Base-by-base conservation (phyloP, 2,797 vertebrate species). In the Eulemur mongoz region DNA sequence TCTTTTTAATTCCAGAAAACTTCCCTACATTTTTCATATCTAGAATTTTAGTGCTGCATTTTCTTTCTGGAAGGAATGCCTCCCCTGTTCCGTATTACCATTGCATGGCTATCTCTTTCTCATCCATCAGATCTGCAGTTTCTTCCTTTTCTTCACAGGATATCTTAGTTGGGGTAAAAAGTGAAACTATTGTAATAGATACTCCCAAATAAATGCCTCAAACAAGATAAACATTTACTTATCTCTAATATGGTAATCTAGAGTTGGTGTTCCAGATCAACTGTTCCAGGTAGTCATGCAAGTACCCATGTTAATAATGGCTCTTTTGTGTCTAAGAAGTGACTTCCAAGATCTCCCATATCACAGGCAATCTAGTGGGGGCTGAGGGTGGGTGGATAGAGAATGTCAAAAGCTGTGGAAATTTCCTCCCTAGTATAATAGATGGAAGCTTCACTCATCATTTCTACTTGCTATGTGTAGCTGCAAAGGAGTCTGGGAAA, bases 381-480 rank as follows among this genome's bases (percentile, higher is more conserved):
- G 4, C 1, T 27, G 10, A 48, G 4, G 10, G 1, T 18, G 8
- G 32, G 40, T 40, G 1, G 6, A 11, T 27, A 12, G 27, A 30
- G 13, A 76, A 12, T 8, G 32, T 72, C 35, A 76, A 22, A 48
- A 1, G 23, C 32, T 61, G 7, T 30, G 18, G 45, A 23, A 4
- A 70, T 79, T 48, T 27, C 59, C 7, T 90, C 40, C 78, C n/a
- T 52, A n/a, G 32, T 22, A 14, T n/a, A 54, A 70, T 18, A 69
- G 3, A 0, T 52, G 35, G 8, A 48, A 38, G 12, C 12, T 87
- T 22, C 5, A 69, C 11, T 82, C 48, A 1, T 86, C 38, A 20
- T 84, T 91, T 76, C 32, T 70, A 14, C 27, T n/a, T 83, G 2
- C 14, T 25, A 14, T 48, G 13, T 70, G 3, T 38, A 23, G 40